phyloP scores from a whole-genome alignment of 2,797 vertebrate species.

The Chiroxiphia lanceolata region DNA sequence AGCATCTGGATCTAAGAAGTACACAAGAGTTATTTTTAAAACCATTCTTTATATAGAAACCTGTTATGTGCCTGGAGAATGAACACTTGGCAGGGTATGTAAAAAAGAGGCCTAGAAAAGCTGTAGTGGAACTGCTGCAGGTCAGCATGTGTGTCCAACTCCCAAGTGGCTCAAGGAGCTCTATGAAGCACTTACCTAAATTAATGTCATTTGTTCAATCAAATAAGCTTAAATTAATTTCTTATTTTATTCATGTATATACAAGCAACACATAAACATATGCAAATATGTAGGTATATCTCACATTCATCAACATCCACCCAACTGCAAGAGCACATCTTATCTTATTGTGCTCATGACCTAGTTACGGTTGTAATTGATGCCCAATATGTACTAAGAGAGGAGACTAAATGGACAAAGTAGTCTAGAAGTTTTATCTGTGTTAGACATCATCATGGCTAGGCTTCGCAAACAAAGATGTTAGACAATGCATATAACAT shows the following conservation, averaged over 20 bases:
- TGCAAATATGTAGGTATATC: background rate
- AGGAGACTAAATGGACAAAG: background rate
- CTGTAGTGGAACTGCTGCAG: background rate
- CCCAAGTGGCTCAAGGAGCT: background rate
- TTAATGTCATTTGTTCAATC: background rate
- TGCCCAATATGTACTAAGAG: background rate
- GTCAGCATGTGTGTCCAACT: background rate
- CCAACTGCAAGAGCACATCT: background rate
- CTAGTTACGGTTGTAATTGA: background rate
- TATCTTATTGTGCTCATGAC: background rate
- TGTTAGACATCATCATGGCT: background rate
- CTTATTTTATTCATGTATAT: background rate
- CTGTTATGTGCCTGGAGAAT: background rate
- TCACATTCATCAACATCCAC: background rate
- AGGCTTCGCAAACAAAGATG: no score
- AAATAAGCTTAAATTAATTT: background rate
- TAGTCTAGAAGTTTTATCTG: background rate
- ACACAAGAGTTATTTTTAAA: slow-evolving; percentile 42
- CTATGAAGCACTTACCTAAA: background rate
- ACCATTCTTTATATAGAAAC: slow-evolving; percentile 31
- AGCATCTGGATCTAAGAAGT: slow-evolving; percentile 4
- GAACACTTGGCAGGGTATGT: background rate
- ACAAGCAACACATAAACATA: background rate
- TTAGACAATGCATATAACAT: background rate
- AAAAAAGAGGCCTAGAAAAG: background rate